A percentile compares a stretch with the other conserved stretches of the same genome.
phyloP scores from a whole-genome alignment of 2,797 vertebrate species.

The Sebastes oblongus region DNA sequence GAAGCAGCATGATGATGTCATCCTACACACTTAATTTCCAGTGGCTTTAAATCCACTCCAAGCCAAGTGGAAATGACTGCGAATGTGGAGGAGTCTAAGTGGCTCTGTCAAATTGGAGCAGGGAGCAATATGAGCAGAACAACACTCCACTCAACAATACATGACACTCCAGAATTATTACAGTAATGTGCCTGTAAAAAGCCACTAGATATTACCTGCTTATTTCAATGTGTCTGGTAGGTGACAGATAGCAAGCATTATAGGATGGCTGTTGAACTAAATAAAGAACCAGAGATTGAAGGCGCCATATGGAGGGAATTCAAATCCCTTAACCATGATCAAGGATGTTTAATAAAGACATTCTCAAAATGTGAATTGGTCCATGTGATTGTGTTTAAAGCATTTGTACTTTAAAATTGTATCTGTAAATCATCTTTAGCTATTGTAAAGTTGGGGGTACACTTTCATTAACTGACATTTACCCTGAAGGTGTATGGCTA shows the following conservation, averaged over 20 bases:
- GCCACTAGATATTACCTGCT: conserved; percentile 56
- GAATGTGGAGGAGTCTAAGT: conserved; percentile 58
- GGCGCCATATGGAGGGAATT: neutral
- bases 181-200: conserved; percentile 60
- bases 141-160: conserved; percentile 61
- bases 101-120: conserved; percentile 66
- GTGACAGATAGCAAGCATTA: conserved; percentile 26
- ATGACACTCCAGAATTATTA: conserved; percentile 54
- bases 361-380: neutral
- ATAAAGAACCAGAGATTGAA: neutral
- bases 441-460: neutral
- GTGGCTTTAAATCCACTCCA: conserved; percentile 70
- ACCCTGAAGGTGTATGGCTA: neutral
- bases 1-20: conserved; percentile 63
- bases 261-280: neutral
- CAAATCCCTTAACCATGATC: neutral
- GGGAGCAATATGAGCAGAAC: conserved; percentile 55
- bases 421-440: neutral
- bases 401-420: neutral
- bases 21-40: conserved; percentile 58
- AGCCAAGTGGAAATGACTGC: conserved; percentile 62
- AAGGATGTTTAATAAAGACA: neutral
- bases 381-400: neutral
- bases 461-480: neutral
- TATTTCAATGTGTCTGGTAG: conserved; percentile 28